Conservation (phyloP, 2,113 vertebrate species). For the Buteo buteo region DNA sequence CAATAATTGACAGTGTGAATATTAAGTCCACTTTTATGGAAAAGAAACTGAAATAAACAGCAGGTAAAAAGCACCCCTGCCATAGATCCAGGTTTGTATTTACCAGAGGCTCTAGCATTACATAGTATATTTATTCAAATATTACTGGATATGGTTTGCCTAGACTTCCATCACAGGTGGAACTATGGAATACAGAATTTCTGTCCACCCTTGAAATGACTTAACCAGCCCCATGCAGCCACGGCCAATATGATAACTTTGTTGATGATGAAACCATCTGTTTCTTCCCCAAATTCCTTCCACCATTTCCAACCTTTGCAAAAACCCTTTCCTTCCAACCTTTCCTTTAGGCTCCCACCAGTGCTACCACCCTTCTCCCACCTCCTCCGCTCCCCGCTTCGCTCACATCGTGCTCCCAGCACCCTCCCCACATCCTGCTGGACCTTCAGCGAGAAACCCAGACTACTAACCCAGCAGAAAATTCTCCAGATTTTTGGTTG, state of each 20-base stretch:
- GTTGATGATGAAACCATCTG: neutral
- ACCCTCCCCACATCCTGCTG: neutral
- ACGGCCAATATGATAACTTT: rapidly evolving
- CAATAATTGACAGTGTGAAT: neutral
- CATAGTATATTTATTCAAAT: neutral
- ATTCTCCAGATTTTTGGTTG: neutral
- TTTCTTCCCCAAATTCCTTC: neutral
- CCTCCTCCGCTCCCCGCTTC: rapidly evolving
- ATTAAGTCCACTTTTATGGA: neutral
- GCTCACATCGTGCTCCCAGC: neutral
- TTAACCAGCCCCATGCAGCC: neutral
- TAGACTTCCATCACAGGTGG: neutral
- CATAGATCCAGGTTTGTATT: neutral
- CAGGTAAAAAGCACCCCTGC: neutral
- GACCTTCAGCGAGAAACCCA: neutral
- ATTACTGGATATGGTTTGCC: neutral
- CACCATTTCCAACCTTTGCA: neutral
- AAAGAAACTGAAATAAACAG: neutral
- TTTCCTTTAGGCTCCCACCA: neutral
- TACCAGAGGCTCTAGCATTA: neutral
- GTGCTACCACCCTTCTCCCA: neutral
- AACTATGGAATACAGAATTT: neutral
- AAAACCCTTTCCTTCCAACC: neutral
- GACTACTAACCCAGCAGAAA: neutral
- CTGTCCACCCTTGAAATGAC: neutral